phyloP scores from a whole-genome alignment of 2,797 vertebrate species.

The Serranus cabrilla region DNA sequence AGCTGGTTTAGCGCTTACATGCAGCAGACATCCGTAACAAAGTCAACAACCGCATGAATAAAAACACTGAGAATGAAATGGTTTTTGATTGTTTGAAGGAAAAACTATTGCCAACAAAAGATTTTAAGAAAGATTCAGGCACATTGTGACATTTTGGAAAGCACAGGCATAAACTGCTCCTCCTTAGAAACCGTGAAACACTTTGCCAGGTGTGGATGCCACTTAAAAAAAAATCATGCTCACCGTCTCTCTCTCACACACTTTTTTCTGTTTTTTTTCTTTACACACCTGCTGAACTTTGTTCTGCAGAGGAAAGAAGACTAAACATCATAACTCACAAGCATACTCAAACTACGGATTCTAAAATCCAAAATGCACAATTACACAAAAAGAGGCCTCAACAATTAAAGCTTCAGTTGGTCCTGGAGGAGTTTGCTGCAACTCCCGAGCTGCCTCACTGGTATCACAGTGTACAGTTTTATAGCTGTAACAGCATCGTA shows the following conservation, averaged over 20 bases:
- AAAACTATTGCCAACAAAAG: constrained; percentile 49
- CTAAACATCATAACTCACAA: constrained; percentile 48
- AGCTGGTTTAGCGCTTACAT: constrained; percentile 60
- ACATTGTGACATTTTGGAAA: constrained; percentile 85
- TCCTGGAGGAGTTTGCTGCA: constrained; percentile 74
- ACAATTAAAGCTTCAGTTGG: constrained; percentile 82
- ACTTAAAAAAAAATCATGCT: constrained; percentile 26
- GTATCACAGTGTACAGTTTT: constrained; percentile 82
- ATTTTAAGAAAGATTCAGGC: constrained; percentile 80
- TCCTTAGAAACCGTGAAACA: constrained; percentile 61
- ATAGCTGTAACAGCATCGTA: constrained; percentile 71
- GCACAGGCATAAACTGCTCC: constrained; percentile 71
- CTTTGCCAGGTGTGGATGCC: constrained; percentile 53
- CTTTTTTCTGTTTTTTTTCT: constrained; percentile 38
- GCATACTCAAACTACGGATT: constrained; percentile 31
- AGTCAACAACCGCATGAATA: constrained; percentile 28
- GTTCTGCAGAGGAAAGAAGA: constrained; percentile 63
- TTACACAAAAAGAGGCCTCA: constrained; percentile 64
- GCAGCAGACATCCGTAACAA: constrained; percentile 50
- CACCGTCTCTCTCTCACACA: constrained; percentile 41
- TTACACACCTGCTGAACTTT: constrained; percentile 59
- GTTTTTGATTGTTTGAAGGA: constrained; percentile 52
- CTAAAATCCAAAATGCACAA: constrained; percentile 50
- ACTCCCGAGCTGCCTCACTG: constrained; percentile 79
- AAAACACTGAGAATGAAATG: constrained; percentile 24